A percentile compares a stretch with the other conserved stretches of the same genome.
Conservation (phyloP, 2,888 invertebrate genomes). For the Cacoxenus indagator region DNA sequence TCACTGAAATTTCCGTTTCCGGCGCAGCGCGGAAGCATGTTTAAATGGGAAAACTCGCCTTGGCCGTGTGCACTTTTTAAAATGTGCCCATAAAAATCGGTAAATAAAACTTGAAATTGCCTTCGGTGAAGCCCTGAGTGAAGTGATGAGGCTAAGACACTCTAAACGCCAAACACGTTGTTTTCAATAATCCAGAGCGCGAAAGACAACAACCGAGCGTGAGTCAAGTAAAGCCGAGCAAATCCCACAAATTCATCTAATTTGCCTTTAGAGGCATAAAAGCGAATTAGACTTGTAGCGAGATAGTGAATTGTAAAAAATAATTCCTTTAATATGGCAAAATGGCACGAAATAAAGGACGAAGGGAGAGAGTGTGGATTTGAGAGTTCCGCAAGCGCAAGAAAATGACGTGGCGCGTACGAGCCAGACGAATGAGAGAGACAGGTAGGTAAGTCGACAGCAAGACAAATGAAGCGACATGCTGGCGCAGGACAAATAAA, state of each 20-base stretch:
- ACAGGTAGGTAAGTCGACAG: neutral
- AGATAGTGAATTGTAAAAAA: constrained; percentile 25
- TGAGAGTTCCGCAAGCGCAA: neutral
- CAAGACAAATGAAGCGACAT: neutral
- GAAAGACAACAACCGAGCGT: neutral
- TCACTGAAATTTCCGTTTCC: neutral
- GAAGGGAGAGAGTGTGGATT: constrained; percentile 16
- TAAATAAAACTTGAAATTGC: too few relatives aligned
- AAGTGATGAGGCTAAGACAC: neutral
- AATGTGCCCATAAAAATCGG: neutral
- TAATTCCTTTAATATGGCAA: constrained; percentile 64
- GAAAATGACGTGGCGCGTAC: neutral
- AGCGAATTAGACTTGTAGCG: constrained; percentile 55
- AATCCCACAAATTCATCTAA: constrained; percentile 42
- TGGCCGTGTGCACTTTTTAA: neutral
- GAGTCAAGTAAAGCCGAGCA: neutral
- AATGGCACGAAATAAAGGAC: constrained; percentile 42
- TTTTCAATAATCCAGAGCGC: constrained; percentile 23
- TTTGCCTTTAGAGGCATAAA: constrained; percentile 63
- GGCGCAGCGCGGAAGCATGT: neutral
- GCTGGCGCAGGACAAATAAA: neutral
- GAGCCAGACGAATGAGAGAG: neutral
- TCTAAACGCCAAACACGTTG: constrained; percentile 14
- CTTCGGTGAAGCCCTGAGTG: neutral
- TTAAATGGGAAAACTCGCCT: neutral